Percentiles rank a stretch among this genome's conserved stretches.
Conservation (phyloP, 2,113 vertebrate genomes). For the Catharus minimus region DNA sequence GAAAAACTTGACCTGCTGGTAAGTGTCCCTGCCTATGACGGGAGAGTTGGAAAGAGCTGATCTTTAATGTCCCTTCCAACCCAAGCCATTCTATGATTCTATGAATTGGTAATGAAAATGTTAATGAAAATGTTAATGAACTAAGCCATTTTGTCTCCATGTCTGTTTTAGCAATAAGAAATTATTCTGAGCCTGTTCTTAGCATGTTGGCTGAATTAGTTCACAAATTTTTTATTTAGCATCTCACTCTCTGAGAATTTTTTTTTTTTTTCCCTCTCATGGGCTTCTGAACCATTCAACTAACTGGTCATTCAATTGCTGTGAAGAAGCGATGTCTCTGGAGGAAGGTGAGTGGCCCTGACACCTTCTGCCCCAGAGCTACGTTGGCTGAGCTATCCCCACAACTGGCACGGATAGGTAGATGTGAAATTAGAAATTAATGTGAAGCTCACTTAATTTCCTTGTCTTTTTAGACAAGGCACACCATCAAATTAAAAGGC, state of each 20-base stretch:
- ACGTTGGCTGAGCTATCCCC: neutral
- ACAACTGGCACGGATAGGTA: neutral
- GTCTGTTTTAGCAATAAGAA: neutral
- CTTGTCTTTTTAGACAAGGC: neutral
- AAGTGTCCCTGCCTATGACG: neutral
- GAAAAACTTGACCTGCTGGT: neutral
- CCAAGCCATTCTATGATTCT: neutral
- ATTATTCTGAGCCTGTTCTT: neutral
- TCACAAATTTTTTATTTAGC: neutral
- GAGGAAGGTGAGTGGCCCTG: neutral
- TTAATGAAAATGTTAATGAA: neutral
- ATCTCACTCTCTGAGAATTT: neutral
- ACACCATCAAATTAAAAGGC: neutral
- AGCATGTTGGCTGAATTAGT: accelerated
- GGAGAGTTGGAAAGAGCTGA: neutral
- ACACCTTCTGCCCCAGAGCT: neutral
- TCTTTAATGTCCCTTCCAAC: neutral
- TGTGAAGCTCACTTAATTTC: neutral
- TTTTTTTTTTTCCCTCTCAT: neutral
- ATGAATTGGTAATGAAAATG: neutral
- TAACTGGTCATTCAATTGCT: neutral
- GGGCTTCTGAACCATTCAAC: neutral
- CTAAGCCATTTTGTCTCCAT: neutral
- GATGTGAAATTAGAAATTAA: neutral
- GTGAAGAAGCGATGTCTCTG: neutral